A percentile compares a stretch with the other conserved stretches of the same genome.
These are phyloP conservation scores for Pomatostomus ruficeps DNA, from an alignment of 2,113 vertebrate genomes.

Conservation along the genomic window DNA sequence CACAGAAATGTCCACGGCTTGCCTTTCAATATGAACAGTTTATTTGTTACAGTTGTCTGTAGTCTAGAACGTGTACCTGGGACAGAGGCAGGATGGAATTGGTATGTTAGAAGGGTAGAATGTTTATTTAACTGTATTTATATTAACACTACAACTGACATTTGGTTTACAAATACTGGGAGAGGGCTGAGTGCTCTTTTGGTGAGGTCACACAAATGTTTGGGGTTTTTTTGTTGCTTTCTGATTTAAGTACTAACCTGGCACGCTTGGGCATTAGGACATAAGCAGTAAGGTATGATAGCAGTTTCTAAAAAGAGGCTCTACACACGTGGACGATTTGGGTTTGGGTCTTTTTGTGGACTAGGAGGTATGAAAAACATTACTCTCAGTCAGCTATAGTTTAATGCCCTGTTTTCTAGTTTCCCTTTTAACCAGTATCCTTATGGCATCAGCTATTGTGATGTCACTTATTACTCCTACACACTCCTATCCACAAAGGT, in stretches of 20 bases:
- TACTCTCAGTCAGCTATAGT: background rate
- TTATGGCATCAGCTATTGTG: background rate
- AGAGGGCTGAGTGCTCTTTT: background rate
- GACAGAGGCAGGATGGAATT: background rate
- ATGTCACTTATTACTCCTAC: background rate
- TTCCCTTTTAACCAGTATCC: background rate
- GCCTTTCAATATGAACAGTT: background rate
- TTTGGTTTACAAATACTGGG: background rate
- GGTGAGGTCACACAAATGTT: background rate
- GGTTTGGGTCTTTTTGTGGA: background rate
- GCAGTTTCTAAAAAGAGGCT: background rate
- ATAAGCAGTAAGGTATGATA: background rate
- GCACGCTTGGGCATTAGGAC: background rate
- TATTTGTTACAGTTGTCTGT: background rate
- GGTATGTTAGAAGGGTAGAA: background rate
- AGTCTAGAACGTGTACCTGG: background rate
- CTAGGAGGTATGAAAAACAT: background rate
- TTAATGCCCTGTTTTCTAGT: background rate
- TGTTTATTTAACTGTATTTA: background rate
- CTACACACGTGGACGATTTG: background rate
- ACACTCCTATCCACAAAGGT: background rate
- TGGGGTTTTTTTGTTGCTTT: rapidly evolving
- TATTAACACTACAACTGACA: background rate
- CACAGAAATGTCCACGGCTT: background rate
- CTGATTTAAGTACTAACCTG: background rate